Conservation (phyloP, 2,113 vertebrate genomes). For the Trichomycterus rosablanca region DNA sequence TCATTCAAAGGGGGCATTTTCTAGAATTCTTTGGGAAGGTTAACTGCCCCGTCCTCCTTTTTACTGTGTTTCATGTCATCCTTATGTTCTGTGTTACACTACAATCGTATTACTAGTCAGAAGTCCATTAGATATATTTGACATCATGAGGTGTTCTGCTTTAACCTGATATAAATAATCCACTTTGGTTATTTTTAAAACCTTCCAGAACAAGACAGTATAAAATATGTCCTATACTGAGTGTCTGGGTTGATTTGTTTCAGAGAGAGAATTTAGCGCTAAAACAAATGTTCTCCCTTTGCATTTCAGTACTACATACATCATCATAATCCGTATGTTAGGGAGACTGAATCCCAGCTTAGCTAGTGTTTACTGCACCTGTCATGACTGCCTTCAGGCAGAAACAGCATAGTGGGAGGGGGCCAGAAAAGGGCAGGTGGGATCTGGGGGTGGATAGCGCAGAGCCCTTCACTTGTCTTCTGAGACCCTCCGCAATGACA, state of each 20-base stretch:
- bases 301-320: conserved; percentile 41
- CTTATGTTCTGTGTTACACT: too few relatives aligned
- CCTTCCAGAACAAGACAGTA: neutral
- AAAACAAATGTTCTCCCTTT: conserved; percentile 21
- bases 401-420: conserved; percentile 47
- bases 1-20: too few relatives aligned
- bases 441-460: conserved; percentile 8
- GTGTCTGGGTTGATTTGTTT: neutral
- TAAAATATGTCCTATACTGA: conserved; percentile 15
- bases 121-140: too few relatives aligned
- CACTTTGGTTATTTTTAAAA: neutral
- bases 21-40: too few relatives aligned
- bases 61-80: too few relatives aligned
- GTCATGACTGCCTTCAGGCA: conserved; percentile 47
- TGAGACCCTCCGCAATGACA: conserved; percentile 23
- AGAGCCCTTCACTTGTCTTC: conserved; percentile 23
- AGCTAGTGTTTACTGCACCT: conserved; percentile 54
- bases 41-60: too few relatives aligned
- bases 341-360: conserved; percentile 45
- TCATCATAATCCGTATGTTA: conserved; percentile 40
- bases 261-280: neutral
- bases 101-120: too few relatives aligned
- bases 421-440: conserved; percentile 15
- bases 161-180: conserved; percentile 6
- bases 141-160: too few relatives aligned